Conservation (phyloP, 2,888 invertebrate genomes). For the Matsumyia berberina region DNA sequence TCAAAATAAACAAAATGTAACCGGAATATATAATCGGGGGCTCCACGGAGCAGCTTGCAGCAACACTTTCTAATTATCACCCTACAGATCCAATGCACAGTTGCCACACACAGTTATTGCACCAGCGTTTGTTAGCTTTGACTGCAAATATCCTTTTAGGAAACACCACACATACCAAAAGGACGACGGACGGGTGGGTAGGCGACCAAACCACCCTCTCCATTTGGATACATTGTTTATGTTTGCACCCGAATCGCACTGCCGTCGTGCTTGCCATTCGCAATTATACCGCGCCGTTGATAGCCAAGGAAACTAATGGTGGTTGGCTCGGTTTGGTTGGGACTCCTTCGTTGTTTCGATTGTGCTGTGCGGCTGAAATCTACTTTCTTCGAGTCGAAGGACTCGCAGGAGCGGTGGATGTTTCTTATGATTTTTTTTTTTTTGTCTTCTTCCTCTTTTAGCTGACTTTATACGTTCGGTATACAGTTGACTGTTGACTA, state of each 20-base stretch:
- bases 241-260: constrained; percentile 56
- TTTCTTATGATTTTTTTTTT: not conserved
- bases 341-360: constrained; percentile 10
- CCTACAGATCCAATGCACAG: constrained; percentile 57
- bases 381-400: constrained; percentile 27
- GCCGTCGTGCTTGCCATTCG: constrained; percentile 59
- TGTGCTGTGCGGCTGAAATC: constrained; percentile 23
- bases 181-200: not conserved
- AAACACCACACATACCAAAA: constrained; percentile 10
- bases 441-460: constrained; percentile 19
- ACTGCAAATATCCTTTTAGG: constrained; percentile 55
- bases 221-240: constrained; percentile 62
- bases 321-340: constrained; percentile 24
- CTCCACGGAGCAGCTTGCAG: constrained; percentile 48
- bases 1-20: constrained; percentile 54
- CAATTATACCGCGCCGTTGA: constrained; percentile 59
- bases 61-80: constrained; percentile 69
- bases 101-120: constrained; percentile 48
- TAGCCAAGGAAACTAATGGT: constrained; percentile 49
- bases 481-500: constrained; percentile 58
- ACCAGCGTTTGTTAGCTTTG: constrained; percentile 56
- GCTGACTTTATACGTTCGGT: constrained; percentile 27
- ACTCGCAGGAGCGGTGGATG: constrained; percentile 30
- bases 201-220: not conserved
- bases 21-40: constrained; percentile 47